Base-by-base conservation (phyloP, 2,888 invertebrate species). In the Chouioia cunea region DNA sequence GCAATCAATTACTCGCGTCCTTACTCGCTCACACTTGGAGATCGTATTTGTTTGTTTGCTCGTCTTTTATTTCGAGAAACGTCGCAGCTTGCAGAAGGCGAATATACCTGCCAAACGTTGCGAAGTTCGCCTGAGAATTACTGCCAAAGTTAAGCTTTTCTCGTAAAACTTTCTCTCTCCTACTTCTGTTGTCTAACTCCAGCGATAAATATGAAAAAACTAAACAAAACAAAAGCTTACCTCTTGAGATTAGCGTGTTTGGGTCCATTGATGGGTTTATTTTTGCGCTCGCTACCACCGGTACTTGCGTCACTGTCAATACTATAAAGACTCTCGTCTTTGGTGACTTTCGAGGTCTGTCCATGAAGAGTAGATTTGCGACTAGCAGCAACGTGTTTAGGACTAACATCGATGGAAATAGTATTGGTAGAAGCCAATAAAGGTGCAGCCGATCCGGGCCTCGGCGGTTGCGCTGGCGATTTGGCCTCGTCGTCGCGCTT, bases 221-320 rank as follows among this genome's bases (percentile, higher is more conserved):
- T n/a, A n/a, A n/a, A n/a, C n/a, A n/a, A n/a, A n/a, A 6, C 27
- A 6, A 3, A 6, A 10, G 36, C 2, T 3, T 36, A 92, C 93
- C 93, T 91, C 85, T 93, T 93, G 71, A 92, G 87, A 75, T 90
- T 88, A 75, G 91, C 91, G 85, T 92, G 92, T 83, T 92, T 92
- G 76, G 90, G 90, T 75, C 91, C 91, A 83, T 92, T 92, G 80
- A 90, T 87, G 74, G 91, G 88, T 75, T 91, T 87, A 83, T 91
- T 91, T 82, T 91, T 90, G 84, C 91, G 91, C 67, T 92, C 92
- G 53, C 87, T 88, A 70, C 89, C 88, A 75, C 86, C 86, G 70
- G 90, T 88, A 62, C 91, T 91, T 75, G 89, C 89, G 80, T 92
- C 92, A 81, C 89, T 89, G 73, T 90, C 90, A 81, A 92, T 91